These are phyloP conservation scores for Spheniscus humboldti DNA, from an alignment of 2,797 vertebrate species.

Conservation along the genomic window DNA sequence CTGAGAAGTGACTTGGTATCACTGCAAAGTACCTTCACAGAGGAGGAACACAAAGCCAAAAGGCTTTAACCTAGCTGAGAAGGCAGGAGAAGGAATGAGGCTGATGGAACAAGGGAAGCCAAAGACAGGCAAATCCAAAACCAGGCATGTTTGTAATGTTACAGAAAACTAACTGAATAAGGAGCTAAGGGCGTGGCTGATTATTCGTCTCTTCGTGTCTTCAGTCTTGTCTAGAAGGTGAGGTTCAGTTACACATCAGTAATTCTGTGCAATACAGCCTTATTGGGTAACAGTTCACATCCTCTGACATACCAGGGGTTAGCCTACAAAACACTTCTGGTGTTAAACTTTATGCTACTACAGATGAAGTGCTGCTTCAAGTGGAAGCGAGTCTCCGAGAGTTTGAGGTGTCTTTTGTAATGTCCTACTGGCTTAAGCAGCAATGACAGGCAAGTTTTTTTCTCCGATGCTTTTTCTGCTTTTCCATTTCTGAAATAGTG, in stretches of 20 bases:
- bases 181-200: not conserved
- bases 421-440: not conserved
- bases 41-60: not conserved
- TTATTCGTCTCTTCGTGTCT: not conserved
- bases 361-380: not conserved
- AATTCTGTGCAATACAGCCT: not conserved
- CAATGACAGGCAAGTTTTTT: fast-evolving
- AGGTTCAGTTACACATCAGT: not conserved
- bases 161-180: not conserved
- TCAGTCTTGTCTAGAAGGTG: not conserved
- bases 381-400: not conserved
- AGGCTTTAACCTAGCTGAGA: not conserved
- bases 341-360: not conserved
- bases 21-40: not conserved
- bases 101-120: not conserved
- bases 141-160: not conserved
- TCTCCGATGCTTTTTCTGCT: not conserved
- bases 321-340: not conserved
- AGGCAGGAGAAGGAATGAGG: not conserved
- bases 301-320: not conserved
- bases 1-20: not conserved
- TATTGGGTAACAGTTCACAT: not conserved
- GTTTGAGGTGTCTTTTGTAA: not conserved
- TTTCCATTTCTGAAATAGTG: not conserved
- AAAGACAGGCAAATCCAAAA: not conserved